Evolutionary conservation across 2,888 invertebrate genomes (phyloP).

Genomic region (Callyntrura guangdongensis): DNA sequence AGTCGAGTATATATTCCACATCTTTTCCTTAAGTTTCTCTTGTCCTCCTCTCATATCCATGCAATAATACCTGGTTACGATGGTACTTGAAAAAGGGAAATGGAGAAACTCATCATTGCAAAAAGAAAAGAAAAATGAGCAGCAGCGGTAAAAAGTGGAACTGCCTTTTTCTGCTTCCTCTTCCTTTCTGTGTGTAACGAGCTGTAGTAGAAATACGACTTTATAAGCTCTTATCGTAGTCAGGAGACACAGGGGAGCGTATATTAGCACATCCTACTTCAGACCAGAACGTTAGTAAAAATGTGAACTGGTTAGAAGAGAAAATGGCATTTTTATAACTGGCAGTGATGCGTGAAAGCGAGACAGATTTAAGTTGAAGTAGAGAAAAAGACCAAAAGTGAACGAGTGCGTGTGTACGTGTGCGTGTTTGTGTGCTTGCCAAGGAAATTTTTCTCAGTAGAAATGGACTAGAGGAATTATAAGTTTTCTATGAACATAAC

Average conservation of each 20-base stretch:
- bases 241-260: conserved; percentile 18
- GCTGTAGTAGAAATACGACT: conserved; percentile 56
- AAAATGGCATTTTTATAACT: not conserved
- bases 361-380: not conserved
- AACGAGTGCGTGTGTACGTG: not conserved
- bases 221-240: conserved; percentile 41
- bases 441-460: too few relatives aligned
- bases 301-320: not conserved
- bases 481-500: not conserved
- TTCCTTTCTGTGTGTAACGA: conserved; percentile 41
- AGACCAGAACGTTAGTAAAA: not conserved
- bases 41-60: conserved; percentile 42
- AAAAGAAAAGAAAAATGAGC: conserved; percentile 43
- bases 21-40: not conserved
- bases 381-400: not conserved
- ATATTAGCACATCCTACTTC: not conserved
- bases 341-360: conserved; percentile 32
- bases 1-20: conserved; percentile 9
- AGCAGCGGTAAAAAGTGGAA: conserved; percentile 12
- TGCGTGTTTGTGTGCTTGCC: not conserved
- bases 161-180: not conserved
- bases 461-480: not conserved
- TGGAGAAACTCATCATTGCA: conserved; percentile 61
- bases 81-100: conserved; percentile 33
- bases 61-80: conserved; percentile 15